Conservation (phyloP, 2,888 invertebrate genomes). For the Drosophila lutescens region DNA sequence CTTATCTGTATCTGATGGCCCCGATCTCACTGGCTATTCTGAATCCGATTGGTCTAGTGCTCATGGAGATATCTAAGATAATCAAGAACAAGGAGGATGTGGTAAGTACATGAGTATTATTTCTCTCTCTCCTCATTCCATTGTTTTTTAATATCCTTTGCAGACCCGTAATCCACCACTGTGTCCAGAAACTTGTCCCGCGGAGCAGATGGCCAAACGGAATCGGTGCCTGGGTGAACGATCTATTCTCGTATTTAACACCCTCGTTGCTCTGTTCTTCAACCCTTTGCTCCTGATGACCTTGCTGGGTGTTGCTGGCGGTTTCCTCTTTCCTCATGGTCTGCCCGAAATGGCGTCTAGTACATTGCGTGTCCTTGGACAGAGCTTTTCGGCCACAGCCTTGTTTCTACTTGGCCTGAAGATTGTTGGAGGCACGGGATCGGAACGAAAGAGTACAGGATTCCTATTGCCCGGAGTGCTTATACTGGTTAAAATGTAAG, state of each 20-base stretch:
- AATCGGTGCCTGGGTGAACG: constrained; percentile 78
- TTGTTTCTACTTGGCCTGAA: constrained; percentile 95
- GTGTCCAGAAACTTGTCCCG: constrained; percentile 80
- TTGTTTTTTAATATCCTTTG: background rate
- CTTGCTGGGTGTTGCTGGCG: constrained; percentile 93
- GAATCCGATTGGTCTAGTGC: constrained; percentile 95
- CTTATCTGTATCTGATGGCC: constrained; percentile 96
- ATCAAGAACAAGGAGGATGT: constrained; percentile 80
- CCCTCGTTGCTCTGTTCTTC: constrained; percentile 89
- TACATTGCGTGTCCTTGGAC: constrained; percentile 91
- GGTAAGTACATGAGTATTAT: constrained; percentile 32
- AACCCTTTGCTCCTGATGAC: constrained; percentile 98
- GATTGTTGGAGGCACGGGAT: constrained; percentile 94
- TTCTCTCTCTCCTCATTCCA: background rate
- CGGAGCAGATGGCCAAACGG: constrained; percentile 72
- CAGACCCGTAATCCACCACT: constrained; percentile 69
- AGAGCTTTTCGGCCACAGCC: constrained; percentile 96
- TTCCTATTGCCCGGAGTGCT: constrained; percentile 93
- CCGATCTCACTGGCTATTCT: constrained; percentile 96
- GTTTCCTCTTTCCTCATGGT: constrained; percentile 91
- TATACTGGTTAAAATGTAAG: constrained; percentile 94
- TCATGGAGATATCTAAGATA: constrained; percentile 91
- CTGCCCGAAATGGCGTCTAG: constrained; percentile 91
- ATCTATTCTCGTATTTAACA: constrained; percentile 83
- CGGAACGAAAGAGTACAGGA: constrained; percentile 85